Percentiles rank a stretch among this genome's conserved stretches.
phyloP scores from a whole-genome alignment of 2,113 vertebrate species.

The Naja naja region DNA sequence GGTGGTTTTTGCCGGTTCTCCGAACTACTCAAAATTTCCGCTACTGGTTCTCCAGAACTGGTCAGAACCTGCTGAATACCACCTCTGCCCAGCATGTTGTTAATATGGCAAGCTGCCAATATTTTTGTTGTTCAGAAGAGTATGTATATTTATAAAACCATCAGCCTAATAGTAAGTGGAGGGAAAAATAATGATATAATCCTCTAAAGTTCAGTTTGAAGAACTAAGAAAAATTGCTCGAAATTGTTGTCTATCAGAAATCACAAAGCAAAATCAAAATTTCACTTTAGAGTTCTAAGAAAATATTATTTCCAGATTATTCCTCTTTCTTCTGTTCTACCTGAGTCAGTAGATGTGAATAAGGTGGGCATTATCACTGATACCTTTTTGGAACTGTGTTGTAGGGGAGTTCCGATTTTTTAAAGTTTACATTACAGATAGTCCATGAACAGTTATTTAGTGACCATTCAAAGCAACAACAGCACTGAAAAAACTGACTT shows the following conservation, averaged over 20 bases:
- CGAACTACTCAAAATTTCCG: too few species aligned
- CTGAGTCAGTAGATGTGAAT: neutral
- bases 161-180: neutral
- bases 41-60: too few species aligned
- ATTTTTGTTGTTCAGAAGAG: neutral
- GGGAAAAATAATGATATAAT: neutral
- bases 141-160: neutral
- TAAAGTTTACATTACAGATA: neutral
- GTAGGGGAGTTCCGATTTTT: neutral
- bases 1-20: too few species aligned
- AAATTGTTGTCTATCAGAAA: neutral
- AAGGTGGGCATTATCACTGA: neutral
- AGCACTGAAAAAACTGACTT: too few species aligned
- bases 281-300: neutral
- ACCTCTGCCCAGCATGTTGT: neutral
- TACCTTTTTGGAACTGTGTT: too few species aligned
- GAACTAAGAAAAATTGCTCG: neutral
- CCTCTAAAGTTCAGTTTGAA: neutral
- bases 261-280: neutral
- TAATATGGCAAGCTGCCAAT: conserved; percentile 1
- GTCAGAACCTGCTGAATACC: too few species aligned
- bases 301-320: neutral
- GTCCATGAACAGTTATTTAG: too few species aligned
- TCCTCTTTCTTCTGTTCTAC: neutral
- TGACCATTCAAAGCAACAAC: too few species aligned